phyloP scores from a whole-genome alignment of 2,888 invertebrate species.

The Ferdinandea cuprea region DNA sequence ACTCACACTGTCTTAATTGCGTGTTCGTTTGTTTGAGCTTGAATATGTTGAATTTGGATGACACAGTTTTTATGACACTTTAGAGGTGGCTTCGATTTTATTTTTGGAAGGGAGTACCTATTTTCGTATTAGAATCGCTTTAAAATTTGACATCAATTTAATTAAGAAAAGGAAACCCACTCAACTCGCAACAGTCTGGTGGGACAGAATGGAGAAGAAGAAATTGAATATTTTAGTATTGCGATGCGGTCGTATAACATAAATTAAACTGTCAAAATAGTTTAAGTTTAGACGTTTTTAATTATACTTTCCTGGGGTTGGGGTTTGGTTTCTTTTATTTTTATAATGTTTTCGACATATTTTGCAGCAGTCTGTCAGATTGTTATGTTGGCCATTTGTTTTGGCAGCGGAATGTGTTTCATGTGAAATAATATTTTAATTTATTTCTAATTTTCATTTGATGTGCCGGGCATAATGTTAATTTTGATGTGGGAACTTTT shows the following conservation, averaged over 20 bases:
- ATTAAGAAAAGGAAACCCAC: slow-evolving; percentile 34
- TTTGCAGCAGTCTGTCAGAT: slow-evolving; percentile 40
- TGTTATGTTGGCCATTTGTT: slow-evolving; percentile 34
- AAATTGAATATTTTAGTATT: slow-evolving; percentile 44
- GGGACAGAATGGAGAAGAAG: background rate
- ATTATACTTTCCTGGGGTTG: slow-evolving; percentile 21
- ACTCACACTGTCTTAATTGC: slow-evolving; percentile 51
- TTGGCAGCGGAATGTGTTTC: slow-evolving; percentile 56
- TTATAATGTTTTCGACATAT: slow-evolving; percentile 18
- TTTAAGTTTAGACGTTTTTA: slow-evolving; percentile 25
- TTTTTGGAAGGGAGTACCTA: slow-evolving; percentile 31
- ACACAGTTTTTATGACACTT: slow-evolving; percentile 65
- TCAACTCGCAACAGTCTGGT: background rate
- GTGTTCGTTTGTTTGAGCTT: slow-evolving; percentile 2
- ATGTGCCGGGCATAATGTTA: too few relatives aligned
- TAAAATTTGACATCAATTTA: slow-evolving; percentile 25
- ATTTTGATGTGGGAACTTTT: too few relatives aligned
- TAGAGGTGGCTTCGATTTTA: slow-evolving; percentile 19
- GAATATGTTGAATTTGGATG: slow-evolving; percentile 36
- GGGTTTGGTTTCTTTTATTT: background rate
- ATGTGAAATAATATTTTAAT: slow-evolving; percentile 38
- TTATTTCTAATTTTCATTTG: slow-evolving; percentile 1
- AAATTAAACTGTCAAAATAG: slow-evolving; percentile 60
- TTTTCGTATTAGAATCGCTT: slow-evolving; percentile 4
- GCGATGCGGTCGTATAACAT: slow-evolving; percentile 39